Evolutionary conservation across 2,113 vertebrate species (phyloP), one percentile per base, ranked within the genome.

Genomic region (Lagopus leucura): DNA sequence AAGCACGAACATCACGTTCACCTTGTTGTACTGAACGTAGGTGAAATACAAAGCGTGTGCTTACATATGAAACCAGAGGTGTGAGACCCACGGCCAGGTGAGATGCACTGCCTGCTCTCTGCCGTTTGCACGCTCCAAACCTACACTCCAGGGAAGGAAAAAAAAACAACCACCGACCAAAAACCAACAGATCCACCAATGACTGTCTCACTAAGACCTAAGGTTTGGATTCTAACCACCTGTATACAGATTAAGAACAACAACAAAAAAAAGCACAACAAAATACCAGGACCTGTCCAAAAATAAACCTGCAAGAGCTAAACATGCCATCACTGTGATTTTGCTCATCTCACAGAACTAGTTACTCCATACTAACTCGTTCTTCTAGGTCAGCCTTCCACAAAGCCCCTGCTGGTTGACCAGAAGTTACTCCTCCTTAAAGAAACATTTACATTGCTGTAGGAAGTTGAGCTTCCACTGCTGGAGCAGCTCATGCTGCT

Each of bases 381-480:
- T 96, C 89, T 86, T 50, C 84, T 80, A 5, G 34, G 6, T 79
- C 57, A 88, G 61, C 11, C 45, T 45, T 63, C 85, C 58, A 50
- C 64, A 94, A 76, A 88, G 89, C 14, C 63, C 36, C 36, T n/a
- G 77, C 10, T 43, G 67, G 54, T 67, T 88, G 91, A 96, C 58
- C 45, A 20, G 20, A 80, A 32, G 81, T 78, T 70, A 54, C 81
- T 72, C 92, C 77, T 95, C 88, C 92, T 90, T 72, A 17, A 86
- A 85, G 76, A 82, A 84, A 88, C 52, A 92, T 80, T 93, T 92
- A 58, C 92, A 81, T 82, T 65, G 83, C 93, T 70, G 71, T 28
- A 77, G 84, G 81, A 94, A 95, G 81, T 80, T 7, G 81, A 89
- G 61, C 71, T 36, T 64, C 74, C 63, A 69, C 40, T 89, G 52